A percentile compares a stretch with the other conserved stretches of the same genome.
Evolutionary conservation across 1,140 invertebrate species (phyloP).

Genomic region (Tetramorium simillimum): DNA sequence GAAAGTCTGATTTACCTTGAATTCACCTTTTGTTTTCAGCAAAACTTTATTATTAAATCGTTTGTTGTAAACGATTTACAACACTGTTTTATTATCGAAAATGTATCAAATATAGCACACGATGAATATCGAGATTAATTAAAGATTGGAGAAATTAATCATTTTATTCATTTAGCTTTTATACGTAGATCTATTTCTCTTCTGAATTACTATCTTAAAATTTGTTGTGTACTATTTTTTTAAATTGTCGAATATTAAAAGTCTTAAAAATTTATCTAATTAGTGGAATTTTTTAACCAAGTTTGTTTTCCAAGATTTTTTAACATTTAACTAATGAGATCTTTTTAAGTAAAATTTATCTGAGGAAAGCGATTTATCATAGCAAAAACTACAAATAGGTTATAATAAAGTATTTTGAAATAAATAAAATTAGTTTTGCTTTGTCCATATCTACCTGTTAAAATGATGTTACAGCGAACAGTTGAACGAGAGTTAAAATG

Average conservation of each 20-base stretch:
- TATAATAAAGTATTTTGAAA: not conserved
- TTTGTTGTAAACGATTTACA: not conserved
- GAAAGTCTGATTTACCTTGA: not conserved
- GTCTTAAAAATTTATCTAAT: not conserved
- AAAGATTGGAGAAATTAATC: not conserved
- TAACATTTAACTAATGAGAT: not conserved
- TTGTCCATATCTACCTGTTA: not conserved
- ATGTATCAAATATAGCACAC: not conserved
- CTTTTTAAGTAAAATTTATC: not conserved
- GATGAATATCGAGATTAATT: not conserved
- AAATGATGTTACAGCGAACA: not conserved
- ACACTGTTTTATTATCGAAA: no score
- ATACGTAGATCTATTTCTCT: not conserved
- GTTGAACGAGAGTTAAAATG: not conserved
- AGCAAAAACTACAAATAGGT: not conserved
- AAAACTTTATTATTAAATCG: not conserved
- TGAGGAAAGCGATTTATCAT: not conserved
- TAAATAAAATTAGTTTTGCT: not conserved
- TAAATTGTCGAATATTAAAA: not conserved
- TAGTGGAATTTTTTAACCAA: not conserved
- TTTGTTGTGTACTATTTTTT: not conserved
- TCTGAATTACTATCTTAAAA: not conserved
- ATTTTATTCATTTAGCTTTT: not conserved
- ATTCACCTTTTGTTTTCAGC: not conserved
- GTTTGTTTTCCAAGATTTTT: not conserved